Base-by-base conservation (phyloP, 2,888 invertebrate genomes). In the Ormyrus nitidulus region DNA sequence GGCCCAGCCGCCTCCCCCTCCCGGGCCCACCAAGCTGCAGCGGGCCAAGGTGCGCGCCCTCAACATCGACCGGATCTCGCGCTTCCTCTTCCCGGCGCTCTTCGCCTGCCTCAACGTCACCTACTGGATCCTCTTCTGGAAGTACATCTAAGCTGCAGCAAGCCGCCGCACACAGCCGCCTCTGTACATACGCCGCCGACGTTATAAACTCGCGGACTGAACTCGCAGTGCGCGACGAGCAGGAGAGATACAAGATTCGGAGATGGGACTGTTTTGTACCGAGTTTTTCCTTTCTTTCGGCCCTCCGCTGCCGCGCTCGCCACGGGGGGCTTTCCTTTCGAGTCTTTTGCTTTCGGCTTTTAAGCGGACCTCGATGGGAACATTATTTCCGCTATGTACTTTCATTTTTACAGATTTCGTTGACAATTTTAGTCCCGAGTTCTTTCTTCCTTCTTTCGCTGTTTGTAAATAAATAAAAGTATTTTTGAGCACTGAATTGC, bases 71-170 rank as follows among this genome's bases (percentile, higher is more conserved):
- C 92, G 94, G 76, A 93, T 94, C 84, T 95, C 95, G 5, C 91
- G 95, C 62, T 92, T 95, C 72, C 93, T 94, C 86, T 95, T 95
- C 87, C 95, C 95, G 2, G 92, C 94, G 70, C 91, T 95, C 65
- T 95, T 95, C 86, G 92, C 94, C 78, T 90, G 94, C 78, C 91
- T 95, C 66, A 95, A 95, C 88, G 91, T 92, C 82, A 93, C 94
- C 83, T 95, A 95, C 87, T 95, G 95, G 95, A 93, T 94, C 85
- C 92, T 94, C 87, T 95, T 95, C 89, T 94, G 94, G 77, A 94
- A 95, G 88, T 95, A 94, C 89, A 93, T 94, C 87, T 94, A 93
- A 92, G 34, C 34, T 13, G 13, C 13, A 13, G 13, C 13, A 13
- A 13, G 34, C 34, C 0, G 34, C 34, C 34, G 34, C 34, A 13